Conservation (phyloP, 2,797 vertebrate species). For the Sylvilagus floridanus region DNA sequence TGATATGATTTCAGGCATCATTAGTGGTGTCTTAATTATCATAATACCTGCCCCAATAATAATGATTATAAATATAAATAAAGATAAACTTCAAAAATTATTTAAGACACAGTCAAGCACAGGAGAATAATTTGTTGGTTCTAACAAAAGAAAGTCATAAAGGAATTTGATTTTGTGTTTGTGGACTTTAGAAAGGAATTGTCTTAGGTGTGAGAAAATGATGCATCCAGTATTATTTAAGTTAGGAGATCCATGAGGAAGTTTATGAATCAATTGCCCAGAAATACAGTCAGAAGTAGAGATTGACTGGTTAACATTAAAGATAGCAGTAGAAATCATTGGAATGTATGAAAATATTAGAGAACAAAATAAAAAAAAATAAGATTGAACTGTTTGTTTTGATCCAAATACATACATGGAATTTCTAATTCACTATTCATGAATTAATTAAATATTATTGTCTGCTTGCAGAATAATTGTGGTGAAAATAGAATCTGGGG, state of each 20-base stretch:
- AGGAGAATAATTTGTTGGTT: background rate
- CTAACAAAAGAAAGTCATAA: background rate
- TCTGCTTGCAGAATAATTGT: background rate
- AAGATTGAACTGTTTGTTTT: background rate
- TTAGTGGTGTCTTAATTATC: too few species aligned
- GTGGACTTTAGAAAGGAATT: background rate
- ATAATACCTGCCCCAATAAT: background rate
- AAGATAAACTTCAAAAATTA: background rate
- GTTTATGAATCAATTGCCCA: background rate
- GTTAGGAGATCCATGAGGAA: background rate
- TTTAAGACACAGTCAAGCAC: background rate
- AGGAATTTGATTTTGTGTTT: background rate
- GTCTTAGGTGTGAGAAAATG: background rate
- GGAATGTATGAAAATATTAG: background rate
- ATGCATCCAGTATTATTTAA: accelerated
- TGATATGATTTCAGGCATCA: too few species aligned
- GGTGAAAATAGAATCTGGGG: background rate
- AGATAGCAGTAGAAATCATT: background rate
- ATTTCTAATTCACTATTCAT: background rate
- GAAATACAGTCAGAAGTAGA: background rate
- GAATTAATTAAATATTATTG: constrained; percentile 10
- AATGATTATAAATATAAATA: background rate
- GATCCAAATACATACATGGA: background rate
- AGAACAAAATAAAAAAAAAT: background rate
- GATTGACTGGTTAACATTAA: background rate